phyloP scores from a whole-genome alignment of 1,140 invertebrate species.

The Dendrolimus kikuchii region DNA sequence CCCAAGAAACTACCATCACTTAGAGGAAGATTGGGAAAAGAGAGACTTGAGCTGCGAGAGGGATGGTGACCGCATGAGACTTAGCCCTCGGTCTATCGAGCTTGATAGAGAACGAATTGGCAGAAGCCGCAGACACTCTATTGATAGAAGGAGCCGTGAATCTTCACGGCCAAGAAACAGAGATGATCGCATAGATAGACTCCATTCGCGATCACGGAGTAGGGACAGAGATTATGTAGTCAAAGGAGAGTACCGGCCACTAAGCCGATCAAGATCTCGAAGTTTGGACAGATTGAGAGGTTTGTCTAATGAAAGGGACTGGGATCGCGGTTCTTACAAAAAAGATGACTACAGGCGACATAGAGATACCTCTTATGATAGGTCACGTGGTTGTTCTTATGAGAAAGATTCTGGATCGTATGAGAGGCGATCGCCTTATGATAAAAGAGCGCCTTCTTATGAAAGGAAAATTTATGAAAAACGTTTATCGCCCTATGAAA shows the following conservation, averaged over 20 bases:
- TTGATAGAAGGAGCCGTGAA: slow-evolving; percentile 37
- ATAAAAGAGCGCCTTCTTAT: slow-evolving; percentile 61
- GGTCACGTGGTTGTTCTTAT: slow-evolving; percentile 60
- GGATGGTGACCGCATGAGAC: slow-evolving; percentile 54
- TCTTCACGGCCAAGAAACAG: slow-evolving; percentile 44
- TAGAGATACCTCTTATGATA: slow-evolving; percentile 55
- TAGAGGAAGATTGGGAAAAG: slow-evolving; percentile 71
- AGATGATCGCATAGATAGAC: slow-evolving; percentile 51
- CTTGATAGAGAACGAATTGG: slow-evolving; percentile 44
- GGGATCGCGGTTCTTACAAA: slow-evolving; percentile 68
- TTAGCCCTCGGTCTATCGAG: slow-evolving; percentile 49
- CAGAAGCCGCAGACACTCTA: slow-evolving; percentile 43
- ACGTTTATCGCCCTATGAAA: slow-evolving; percentile 55
- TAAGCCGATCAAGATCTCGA: slow-evolving; percentile 57
- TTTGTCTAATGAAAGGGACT: slow-evolving; percentile 53
- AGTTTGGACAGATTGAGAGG: slow-evolving; percentile 61
- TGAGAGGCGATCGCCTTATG: slow-evolving; percentile 54
- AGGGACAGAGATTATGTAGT: slow-evolving; percentile 69
- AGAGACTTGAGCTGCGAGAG: slow-evolving; percentile 67
- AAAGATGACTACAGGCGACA: slow-evolving; percentile 69
- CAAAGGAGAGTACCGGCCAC: slow-evolving; percentile 64
- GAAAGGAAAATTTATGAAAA: slow-evolving; percentile 63
- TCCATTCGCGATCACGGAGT: slow-evolving; percentile 69
- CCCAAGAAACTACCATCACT: slow-evolving; percentile 73
- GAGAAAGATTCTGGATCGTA: slow-evolving; percentile 34